A percentile compares a stretch with the other conserved stretches of the same genome.
Conservation (phyloP, 2,888 invertebrate species). For the Bursaphelenchus okinawaensis region DNA sequence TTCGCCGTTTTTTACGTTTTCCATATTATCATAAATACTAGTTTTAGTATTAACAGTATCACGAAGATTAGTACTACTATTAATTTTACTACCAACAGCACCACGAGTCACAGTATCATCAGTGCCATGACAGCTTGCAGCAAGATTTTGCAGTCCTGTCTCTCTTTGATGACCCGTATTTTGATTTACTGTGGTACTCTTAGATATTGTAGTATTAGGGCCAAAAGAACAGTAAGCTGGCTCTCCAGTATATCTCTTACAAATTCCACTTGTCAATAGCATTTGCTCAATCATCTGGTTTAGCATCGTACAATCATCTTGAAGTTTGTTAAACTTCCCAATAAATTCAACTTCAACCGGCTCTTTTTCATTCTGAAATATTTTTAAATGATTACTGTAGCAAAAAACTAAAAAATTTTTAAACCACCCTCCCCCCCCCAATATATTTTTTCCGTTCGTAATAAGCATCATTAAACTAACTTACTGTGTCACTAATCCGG, state of each 20-base stretch:
- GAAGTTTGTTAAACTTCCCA: background rate
- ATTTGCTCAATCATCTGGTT: conserved; percentile 5
- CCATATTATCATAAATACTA: no score
- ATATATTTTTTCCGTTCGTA: no score
- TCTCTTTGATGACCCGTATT: background rate
- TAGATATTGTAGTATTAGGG: no score
- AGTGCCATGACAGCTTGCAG: background rate
- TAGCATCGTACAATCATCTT: background rate
- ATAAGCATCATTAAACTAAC: no score
- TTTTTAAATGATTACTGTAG: background rate
- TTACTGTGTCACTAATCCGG: background rate
- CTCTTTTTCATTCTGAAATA: background rate
- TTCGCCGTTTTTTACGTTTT: background rate
- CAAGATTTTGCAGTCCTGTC: background rate
- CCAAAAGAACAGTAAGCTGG: conserved; percentile 3
- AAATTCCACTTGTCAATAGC: background rate
- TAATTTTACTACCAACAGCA: no score
- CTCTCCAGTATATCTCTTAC: conserved; percentile 5
- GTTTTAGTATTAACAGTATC: no score
- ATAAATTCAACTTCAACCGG: background rate
- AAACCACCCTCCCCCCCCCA: no score
- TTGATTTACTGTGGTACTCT: background rate
- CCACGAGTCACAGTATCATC: no score
- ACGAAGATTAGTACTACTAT: no score
- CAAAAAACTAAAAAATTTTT: no score